Evolutionary conservation across 2,888 invertebrate genomes (phyloP).

Genomic region (Melikaiella ostensackeni): DNA sequence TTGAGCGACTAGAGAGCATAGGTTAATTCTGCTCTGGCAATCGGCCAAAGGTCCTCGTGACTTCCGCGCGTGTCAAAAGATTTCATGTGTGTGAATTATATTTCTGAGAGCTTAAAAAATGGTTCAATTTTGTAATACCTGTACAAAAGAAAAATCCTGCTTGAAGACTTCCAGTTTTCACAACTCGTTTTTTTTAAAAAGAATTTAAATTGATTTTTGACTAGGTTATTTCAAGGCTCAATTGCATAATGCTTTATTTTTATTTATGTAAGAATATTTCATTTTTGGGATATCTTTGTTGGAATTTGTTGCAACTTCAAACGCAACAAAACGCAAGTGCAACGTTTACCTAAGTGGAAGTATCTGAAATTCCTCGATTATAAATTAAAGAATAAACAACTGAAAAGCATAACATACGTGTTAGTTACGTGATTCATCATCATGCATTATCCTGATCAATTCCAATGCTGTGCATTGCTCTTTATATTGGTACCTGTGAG

Average conservation of each 20-base stretch:
- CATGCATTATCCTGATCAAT: background rate
- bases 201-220: background rate
- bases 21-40: slow-evolving; percentile 3
- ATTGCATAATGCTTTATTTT: background rate
- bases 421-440: background rate
- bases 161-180: background rate
- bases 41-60: slow-evolving; percentile 13
- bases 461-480: background rate
- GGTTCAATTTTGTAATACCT: background rate
- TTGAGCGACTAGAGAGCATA: background rate
- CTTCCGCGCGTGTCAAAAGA: background rate
- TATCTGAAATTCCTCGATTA: background rate
- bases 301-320: background rate
- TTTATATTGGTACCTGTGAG: background rate
- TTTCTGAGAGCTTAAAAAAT: slow-evolving; percentile 3
- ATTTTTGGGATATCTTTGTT: background rate
- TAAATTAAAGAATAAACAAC: background rate
- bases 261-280: background rate
- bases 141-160: background rate
- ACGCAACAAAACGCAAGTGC: background rate
- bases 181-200: background rate
- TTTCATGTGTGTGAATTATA: background rate
- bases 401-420: background rate
- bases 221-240: background rate
- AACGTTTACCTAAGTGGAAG: no score